Percentiles rank a stretch among this genome's conserved stretches.
Evolutionary conservation across 2,888 invertebrate genomes (phyloP).

Genomic region (Hirtodrosophila alboralis): DNA sequence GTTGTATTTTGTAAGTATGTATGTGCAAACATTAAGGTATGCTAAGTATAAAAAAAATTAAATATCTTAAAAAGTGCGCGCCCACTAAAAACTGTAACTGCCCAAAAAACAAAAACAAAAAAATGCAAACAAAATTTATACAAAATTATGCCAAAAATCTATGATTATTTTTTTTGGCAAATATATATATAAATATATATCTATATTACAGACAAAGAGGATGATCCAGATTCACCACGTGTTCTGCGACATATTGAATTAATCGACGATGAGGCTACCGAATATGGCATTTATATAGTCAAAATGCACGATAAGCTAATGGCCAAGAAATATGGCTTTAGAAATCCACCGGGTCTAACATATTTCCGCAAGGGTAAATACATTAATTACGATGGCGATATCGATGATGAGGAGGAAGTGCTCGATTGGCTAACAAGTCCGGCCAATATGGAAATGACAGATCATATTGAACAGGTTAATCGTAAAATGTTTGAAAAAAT

Average conservation of each 20-base stretch:
- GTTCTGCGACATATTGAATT: constrained; percentile 93
- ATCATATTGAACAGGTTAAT: constrained; percentile 96
- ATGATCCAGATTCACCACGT: constrained; percentile 91
- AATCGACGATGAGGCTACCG: constrained; percentile 95
- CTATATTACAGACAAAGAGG: constrained; percentile 89
- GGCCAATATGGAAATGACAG: constrained; percentile 96
- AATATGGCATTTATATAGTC: constrained; percentile 95
- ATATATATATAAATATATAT: not conserved
- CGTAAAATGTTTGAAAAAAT: constrained; percentile 97
- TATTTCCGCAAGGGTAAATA: constrained; percentile 95
- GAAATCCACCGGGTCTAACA: constrained; percentile 95
- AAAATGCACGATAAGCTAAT: constrained; percentile 94
- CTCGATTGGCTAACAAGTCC: constrained; percentile 97
- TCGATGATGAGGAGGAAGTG: constrained; percentile 94
- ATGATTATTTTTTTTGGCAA: not conserved
- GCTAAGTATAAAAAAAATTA: constrained; percentile 28
- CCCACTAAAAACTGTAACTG: constrained; percentile 82
- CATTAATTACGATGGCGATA: constrained; percentile 96
- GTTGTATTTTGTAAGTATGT: constrained; percentile 94
- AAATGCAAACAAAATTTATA: constrained; percentile 30
- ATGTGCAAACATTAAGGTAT: constrained; percentile 36
- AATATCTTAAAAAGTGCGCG: constrained; percentile 36
- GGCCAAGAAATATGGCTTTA: constrained; percentile 96
- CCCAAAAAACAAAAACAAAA: constrained; percentile 51
- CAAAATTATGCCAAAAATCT: constrained; percentile 4